Base-by-base conservation (phyloP, 2,113 vertebrate genomes). In the Prolemur simus region DNA sequence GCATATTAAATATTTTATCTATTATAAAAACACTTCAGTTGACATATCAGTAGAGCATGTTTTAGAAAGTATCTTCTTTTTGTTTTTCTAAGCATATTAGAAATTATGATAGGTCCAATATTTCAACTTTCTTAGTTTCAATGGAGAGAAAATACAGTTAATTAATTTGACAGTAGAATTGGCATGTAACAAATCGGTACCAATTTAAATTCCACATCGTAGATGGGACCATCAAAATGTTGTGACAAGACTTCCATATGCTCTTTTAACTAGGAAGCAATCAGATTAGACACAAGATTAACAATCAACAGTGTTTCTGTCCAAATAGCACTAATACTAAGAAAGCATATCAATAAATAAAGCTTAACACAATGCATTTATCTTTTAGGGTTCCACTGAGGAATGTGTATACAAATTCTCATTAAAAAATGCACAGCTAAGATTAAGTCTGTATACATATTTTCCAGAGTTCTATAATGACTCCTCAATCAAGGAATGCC, bases 131-230 rank as follows among this genome's bases (percentile, higher is more conserved):
- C 5, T 93, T 32, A 69, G 7, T 83, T 96, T 95, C 54, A 60
- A 23, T 54, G 5, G 37, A 1, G n/a, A 89, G 20, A 73, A 60
- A 84, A 89, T 80, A 4, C 5, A 74, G 91, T 89, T 87, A 74
- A 93, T 89, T 87, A 91, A 81, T 94, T 87, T 96, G 45, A 81
- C 23, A 89, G 29, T 52, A 23, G 4, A 74, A 83, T 64, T 92
- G 68, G 1, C 49, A 58, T 80, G 37, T 95, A 87, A 73, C 8
- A 92, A 81, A 89, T 56, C 80, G 12, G 0, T 18, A 93, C 47
- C 10, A 34, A 49, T 96, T 96, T 92, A 87, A 96, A 77, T 92
- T 82, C 13, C n/a, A 83, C 39, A 73, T 69, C 13, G 73, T 78
- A 47, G 0, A 25, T 29, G 32, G 29, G 7, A 52, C 4, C 45